A percentile compares a stretch with the other conserved stretches of the same genome.
Conservation (phyloP, 2,888 invertebrate species). For the Cataglyphis albicans region DNA sequence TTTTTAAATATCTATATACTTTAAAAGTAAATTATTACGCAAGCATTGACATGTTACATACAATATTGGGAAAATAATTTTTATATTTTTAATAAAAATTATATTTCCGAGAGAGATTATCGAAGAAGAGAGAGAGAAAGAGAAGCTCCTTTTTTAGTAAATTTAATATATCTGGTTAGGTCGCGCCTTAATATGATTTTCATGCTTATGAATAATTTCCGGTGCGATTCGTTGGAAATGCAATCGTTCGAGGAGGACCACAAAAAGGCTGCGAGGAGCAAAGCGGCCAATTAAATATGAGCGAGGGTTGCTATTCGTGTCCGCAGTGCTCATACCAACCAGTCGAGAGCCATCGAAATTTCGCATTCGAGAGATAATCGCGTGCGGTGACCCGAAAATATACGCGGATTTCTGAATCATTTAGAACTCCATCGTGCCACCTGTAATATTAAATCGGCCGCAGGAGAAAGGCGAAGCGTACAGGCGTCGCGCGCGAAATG, state of each 20-base stretch:
- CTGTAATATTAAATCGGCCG: constrained; percentile 50
- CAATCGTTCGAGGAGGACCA: constrained; percentile 9
- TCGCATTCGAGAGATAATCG: constrained; percentile 45
- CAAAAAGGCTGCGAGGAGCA: constrained; percentile 29
- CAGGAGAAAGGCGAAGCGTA: constrained; percentile 11
- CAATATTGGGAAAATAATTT: constrained; percentile 18
- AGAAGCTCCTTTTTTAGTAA: not conserved
- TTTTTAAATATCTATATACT: not conserved
- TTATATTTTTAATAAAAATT: constrained; percentile 16
- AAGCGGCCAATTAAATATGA: constrained; percentile 68
- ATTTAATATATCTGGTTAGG: not conserved
- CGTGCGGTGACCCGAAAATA: constrained; percentile 53
- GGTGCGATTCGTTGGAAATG: constrained; percentile 26
- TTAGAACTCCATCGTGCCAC: constrained; percentile 25
- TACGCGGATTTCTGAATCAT: constrained; percentile 47
- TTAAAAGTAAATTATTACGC: not conserved
- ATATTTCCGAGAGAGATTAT: constrained; percentile 28
- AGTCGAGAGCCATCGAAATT: constrained; percentile 33
- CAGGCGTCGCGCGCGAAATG: constrained; percentile 25
- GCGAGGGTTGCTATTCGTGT: constrained; percentile 48
- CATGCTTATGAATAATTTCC: constrained; percentile 70
- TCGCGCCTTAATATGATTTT: constrained; percentile 37
- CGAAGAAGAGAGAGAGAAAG: not conserved
- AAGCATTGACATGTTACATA: not conserved
- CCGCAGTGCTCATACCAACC: constrained; percentile 14